Base-by-base conservation (phyloP, 2,888 invertebrate species). In the Dolichomitus sp. region DNA sequence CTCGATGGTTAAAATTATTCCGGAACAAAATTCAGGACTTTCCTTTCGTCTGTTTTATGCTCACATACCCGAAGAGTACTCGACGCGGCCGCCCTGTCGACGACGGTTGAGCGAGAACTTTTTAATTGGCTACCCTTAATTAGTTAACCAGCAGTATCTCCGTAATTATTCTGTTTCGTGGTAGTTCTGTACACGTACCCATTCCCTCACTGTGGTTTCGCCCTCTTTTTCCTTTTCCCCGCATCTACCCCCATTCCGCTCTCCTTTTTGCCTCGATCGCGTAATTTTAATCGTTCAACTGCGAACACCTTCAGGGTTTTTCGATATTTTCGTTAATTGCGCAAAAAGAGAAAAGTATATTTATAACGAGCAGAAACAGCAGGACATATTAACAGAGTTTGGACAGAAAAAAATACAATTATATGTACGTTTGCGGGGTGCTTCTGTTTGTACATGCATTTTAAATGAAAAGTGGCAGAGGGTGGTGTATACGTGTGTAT, bases 41-140 rank as follows among this genome's bases (percentile, higher is more conserved):
- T 52, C 19, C 37, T 14, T n/a, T 40, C 66, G 57, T 61, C 33
- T 23, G 50, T 54, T 63, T 77, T 76, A 48, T 80, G 23, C 52
- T 66, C 59, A 27, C 42, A 59, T 54, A 73, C 79, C 61, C 57
- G 54, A 74, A 81, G 75, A 69, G 75, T 79, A 76, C 76, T 77
- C 57, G 68, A n/a, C 69, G 19, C 68, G 27, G 7, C 42, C 79
- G 50, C 50, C 70, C 84, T 69, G 76, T 83, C 84, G 87, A 84
- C 86, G 88, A 87, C 78, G 89, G 86, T 89, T 84, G 86, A 87
- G 89, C 87, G 91, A 89, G 89, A 93, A 93, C 90, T 93, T 93
- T 93, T 93, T 93, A 93, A 93, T 93, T 93, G 93, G 93, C 91
- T 87, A 90, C 90, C 91, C 90, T 91, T 93, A 93, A 93, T 93